These are phyloP conservation scores for Drosophila sucinea DNA, from an alignment of 1,140 invertebrate genomes.

Conservation along the genomic window DNA sequence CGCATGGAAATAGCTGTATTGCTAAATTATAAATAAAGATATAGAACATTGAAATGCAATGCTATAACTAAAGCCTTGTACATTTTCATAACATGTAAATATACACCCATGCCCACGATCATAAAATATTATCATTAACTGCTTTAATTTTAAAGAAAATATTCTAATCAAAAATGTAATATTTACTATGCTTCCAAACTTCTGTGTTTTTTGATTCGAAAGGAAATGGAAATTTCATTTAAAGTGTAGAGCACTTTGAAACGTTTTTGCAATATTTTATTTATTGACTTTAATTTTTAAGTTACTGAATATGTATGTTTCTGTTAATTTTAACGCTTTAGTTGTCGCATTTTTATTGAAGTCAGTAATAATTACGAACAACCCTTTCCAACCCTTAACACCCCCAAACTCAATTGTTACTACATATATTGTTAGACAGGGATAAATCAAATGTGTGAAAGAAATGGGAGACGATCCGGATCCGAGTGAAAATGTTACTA, in stretches of 20 bases:
- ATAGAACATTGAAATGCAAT: slow-evolving; percentile 16
- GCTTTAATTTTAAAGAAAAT: slow-evolving; percentile 20
- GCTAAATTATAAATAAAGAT: slow-evolving; percentile 10
- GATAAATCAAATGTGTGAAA: not conserved
- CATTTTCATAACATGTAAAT: slow-evolving; percentile 27
- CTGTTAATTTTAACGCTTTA: slow-evolving; percentile 17
- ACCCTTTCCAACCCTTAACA: not conserved
- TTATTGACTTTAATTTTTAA: slow-evolving; percentile 35
- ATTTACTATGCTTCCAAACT: slow-evolving; percentile 59
- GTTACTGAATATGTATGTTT: slow-evolving; percentile 15
- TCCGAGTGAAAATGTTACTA: slow-evolving; percentile 19
- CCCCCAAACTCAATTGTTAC: slow-evolving; percentile 1
- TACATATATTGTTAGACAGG: slow-evolving; percentile 8
- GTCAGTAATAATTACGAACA: slow-evolving; percentile 16
- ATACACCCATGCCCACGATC: slow-evolving; percentile 25
- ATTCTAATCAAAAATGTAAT: slow-evolving; percentile 34
- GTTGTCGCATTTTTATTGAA: slow-evolving; percentile 18
- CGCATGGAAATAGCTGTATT: slow-evolving; percentile 3
- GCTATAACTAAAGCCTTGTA: slow-evolving; percentile 8
- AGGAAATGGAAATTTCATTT: slow-evolving; percentile 20
- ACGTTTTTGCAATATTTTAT: slow-evolving; percentile 64
- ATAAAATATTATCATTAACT: slow-evolving; percentile 27
- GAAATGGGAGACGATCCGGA: not conserved
- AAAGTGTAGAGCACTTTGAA: slow-evolving; percentile 25
- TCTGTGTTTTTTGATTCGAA: slow-evolving; percentile 58